phyloP scores from a whole-genome alignment of 1,140 invertebrate genomes.

The Periplaneta americana region DNA sequence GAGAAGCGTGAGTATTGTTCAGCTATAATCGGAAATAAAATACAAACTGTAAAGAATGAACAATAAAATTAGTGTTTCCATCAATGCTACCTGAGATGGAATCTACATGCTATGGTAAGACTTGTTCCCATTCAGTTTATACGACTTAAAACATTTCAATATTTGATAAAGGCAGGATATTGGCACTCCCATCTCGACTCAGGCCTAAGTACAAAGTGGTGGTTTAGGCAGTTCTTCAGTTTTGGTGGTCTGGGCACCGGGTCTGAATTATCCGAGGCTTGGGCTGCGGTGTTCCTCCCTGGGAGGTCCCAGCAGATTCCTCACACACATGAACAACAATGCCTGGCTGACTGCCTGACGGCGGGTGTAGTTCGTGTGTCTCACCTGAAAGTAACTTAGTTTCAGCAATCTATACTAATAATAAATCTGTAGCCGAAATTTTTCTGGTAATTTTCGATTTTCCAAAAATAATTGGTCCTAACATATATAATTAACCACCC shows the following conservation, averaged over 20 bases:
- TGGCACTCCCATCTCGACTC: background rate
- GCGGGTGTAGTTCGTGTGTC: constrained; percentile 77
- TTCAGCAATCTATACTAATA: too few species aligned
- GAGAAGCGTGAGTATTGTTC: background rate
- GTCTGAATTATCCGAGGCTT: constrained; percentile 11
- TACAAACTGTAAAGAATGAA: too few species aligned
- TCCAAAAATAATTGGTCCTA: too few species aligned
- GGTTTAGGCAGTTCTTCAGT: background rate
- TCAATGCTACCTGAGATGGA: background rate
- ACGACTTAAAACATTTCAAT: background rate
- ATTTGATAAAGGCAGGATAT: background rate
- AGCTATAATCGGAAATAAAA: background rate
- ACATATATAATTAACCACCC: too few species aligned
- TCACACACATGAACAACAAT: constrained; percentile 82
- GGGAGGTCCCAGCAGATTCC: constrained; percentile 21
- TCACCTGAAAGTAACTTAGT: constrained; percentile 50
- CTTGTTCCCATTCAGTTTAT: background rate
- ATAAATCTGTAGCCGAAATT: too few species aligned
- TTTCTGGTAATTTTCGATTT: too few species aligned
- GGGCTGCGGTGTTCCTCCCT: background rate
- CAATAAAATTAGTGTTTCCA: too few species aligned
- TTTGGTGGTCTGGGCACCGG: background rate
- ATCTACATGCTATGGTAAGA: background rate
- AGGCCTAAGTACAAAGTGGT: background rate
- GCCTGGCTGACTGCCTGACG: constrained; percentile 75